These are phyloP conservation scores for Agrotis puta DNA, from an alignment of 2,888 invertebrate genomes.

Conservation along the genomic window DNA sequence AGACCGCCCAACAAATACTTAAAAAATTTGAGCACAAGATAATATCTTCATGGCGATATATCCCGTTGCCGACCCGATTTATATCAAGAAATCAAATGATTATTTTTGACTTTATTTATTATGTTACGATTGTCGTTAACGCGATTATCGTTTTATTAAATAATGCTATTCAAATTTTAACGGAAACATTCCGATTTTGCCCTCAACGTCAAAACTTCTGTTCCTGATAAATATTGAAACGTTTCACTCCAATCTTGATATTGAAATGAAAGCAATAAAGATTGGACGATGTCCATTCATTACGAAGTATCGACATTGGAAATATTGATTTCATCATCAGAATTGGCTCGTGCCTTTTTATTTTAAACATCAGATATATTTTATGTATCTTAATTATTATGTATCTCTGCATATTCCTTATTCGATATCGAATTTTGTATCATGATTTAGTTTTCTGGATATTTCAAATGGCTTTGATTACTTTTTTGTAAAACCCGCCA, in stretches of 20 bases:
- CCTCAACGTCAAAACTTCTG: conserved; percentile 40
- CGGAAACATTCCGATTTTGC: conserved; percentile 56
- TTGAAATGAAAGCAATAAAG: conserved; percentile 62
- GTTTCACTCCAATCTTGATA: conserved; percentile 56
- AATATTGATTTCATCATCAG: conserved; percentile 52
- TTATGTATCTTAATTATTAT: conserved; percentile 12
- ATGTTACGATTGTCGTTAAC: conserved; percentile 40
- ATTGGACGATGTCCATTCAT: conserved; percentile 64
- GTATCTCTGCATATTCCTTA: conserved; percentile 3
- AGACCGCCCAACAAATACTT: conserved; percentile 73
- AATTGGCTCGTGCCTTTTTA: conserved; percentile 57
- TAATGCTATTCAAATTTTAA: conserved; percentile 57
- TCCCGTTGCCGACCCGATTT: conserved; percentile 57
- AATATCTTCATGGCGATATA: conserved; percentile 66
- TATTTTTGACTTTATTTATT: conserved; percentile 48
- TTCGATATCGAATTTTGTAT: not conserved
- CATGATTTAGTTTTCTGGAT: not conserved
- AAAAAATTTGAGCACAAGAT: conserved; percentile 67
- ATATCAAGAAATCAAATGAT: conserved; percentile 56
- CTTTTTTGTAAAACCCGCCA: not conserved
- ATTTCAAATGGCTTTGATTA: not conserved
- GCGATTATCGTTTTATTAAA: conserved; percentile 55
- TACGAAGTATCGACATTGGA: conserved; percentile 44
- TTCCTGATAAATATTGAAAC: conserved; percentile 38
- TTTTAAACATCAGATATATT: conserved; percentile 20